Base-by-base conservation (phyloP, 2,113 vertebrate genomes). In the Lepus timidus region DNA sequence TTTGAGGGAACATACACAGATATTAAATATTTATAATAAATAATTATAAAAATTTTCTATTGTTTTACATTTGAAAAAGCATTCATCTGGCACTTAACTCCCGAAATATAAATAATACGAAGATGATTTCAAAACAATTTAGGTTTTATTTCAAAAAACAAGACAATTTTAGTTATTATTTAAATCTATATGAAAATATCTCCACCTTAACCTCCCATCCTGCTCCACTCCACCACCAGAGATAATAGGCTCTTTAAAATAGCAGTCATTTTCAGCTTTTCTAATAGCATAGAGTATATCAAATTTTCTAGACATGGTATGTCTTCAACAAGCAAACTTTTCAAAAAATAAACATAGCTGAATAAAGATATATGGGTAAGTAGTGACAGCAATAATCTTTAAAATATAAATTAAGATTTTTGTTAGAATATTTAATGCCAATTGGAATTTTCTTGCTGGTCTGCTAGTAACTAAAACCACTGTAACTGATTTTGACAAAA, bases 11-110 rank as follows among this genome's bases (percentile, higher is more conserved):
- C 9, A 65, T 14, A 83, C 9, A 81, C 5, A 73, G 27, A 90
- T 81, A 70, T 52, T 31, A 73, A 75, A 75, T 58, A 86, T 91
- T 80, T 94, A 80, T 22, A 90, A 55, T 44, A 20, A 64, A 52
- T 22, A 71, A 74, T 90, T 67, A 64, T 49, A 68, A 58, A 64
- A 22, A 93, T 64, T 67, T 73, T 9, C 17, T 6, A 91, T 5
- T 84, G 31, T 67, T 85, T 88, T n/a, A 85, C 39, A 90, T 91
- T 79, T 93, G 68, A 93, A 90, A 81, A 39, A 88, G 90, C 78
- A 62, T 51, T 87, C 29, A 73, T 62, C 61, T 62, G 70, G 62
- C 29, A 82, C 9, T 31, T 23, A 86, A 29, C 17, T 5, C 75
- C n/a, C 31, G 22, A 20, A 96, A 81, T n/a, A 49, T 29, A 8